Percentiles rank a stretch among this genome's conserved stretches.
Conservation (phyloP, 2,113 vertebrate species). For the Nesoenas mayeri region DNA sequence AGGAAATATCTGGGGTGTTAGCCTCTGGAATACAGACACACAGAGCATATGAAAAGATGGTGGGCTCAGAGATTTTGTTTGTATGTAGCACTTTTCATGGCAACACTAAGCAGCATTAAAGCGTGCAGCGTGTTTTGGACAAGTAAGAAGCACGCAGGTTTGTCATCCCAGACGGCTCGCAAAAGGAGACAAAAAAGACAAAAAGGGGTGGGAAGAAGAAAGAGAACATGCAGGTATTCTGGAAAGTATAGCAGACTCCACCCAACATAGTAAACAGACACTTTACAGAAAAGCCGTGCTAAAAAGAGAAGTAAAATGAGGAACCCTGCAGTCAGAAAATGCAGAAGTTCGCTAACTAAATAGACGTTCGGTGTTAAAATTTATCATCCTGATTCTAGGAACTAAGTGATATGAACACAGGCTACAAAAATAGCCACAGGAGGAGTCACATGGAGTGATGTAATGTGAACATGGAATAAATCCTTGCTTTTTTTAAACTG, state of each 20-base stretch:
- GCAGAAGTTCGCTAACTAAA: not conserved
- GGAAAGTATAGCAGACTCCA: not conserved
- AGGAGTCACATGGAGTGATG: constrained; percentile 40
- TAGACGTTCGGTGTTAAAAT: constrained; percentile 13
- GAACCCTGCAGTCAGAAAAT: not conserved
- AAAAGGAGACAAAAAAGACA: not conserved
- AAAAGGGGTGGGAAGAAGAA: not conserved
- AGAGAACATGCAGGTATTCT: not conserved
- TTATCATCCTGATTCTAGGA: constrained; percentile 57
- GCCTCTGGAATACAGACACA: not conserved
- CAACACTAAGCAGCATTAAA: not conserved
- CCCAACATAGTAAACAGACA: not conserved
- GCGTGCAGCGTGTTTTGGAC: not conserved
- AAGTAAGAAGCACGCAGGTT: not conserved
- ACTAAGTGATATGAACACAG: constrained; percentile 9
- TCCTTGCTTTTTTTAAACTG: constrained; percentile 22
- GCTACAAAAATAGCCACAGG: constrained; percentile 37
- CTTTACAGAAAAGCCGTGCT: not conserved
- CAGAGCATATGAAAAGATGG: not conserved
- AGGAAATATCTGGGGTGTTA: not conserved
- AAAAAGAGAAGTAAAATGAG: constrained; percentile 25
- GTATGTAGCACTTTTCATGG: not conserved
- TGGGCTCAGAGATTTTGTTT: not conserved
- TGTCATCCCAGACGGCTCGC: not conserved
- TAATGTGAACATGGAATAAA: constrained; percentile 20